These are phyloP conservation scores for Drosophila cracens DNA, from an alignment of 2,888 invertebrate genomes.

Conservation along the genomic window DNA sequence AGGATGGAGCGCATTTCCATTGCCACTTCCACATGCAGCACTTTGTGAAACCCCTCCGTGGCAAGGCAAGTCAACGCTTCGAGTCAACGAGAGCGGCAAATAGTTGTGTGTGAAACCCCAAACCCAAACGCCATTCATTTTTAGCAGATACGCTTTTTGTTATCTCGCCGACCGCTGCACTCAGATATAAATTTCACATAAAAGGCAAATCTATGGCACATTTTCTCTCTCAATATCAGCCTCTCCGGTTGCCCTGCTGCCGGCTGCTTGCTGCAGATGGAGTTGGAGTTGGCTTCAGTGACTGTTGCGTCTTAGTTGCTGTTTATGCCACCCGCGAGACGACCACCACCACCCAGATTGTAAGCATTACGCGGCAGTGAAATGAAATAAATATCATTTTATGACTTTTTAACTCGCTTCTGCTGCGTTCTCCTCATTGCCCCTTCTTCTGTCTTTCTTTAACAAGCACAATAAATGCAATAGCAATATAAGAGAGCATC, in stretches of 20 bases:
- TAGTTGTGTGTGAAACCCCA: slow-evolving; percentile 67
- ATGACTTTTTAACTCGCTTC: slow-evolving; percentile 78
- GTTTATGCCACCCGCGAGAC: slow-evolving; percentile 70
- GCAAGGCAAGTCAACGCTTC: slow-evolving; percentile 67
- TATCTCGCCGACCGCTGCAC: slow-evolving; percentile 40
- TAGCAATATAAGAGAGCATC: slow-evolving; percentile 44
- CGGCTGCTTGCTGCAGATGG: background rate
- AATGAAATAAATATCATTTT: slow-evolving; percentile 79
- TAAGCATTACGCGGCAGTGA: slow-evolving; percentile 69
- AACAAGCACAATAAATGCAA: slow-evolving; percentile 81
- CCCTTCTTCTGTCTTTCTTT: slow-evolving; percentile 44
- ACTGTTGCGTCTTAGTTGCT: slow-evolving; percentile 37
- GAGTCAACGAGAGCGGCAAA: slow-evolving; percentile 75
- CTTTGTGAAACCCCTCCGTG: slow-evolving; percentile 1
- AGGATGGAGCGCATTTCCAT: slow-evolving; percentile 66
- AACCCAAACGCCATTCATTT: slow-evolving; percentile 8
- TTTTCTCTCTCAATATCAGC: slow-evolving; percentile 35
- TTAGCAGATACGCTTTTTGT: slow-evolving; percentile 43
- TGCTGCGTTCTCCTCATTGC: slow-evolving; percentile 19
- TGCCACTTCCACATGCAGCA: slow-evolving; percentile 52
- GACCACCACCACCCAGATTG: slow-evolving; percentile 42
- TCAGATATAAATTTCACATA: slow-evolving; percentile 78
- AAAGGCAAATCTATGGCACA: slow-evolving; percentile 76
- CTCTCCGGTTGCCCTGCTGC: background rate
- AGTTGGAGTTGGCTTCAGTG: slow-evolving; percentile 2